Conservation (phyloP, 2,113 vertebrate species). For the Anguilla rostrata region DNA sequence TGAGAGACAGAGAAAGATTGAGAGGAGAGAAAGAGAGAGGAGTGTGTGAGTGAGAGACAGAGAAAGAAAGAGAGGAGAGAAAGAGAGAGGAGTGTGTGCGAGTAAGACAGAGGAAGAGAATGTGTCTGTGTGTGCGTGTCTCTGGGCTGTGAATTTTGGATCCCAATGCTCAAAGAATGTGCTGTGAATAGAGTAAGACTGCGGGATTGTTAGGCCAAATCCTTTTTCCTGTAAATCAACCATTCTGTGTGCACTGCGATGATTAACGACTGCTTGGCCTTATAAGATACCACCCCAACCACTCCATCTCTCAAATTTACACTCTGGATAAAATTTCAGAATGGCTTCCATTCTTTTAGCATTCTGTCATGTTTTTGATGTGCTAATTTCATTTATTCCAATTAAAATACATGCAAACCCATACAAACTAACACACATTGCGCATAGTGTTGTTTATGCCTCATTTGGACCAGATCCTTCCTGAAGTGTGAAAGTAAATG, state of each 20-base stretch:
- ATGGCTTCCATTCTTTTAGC: slow-evolving; percentile 19
- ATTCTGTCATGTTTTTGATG: slow-evolving; percentile 56
- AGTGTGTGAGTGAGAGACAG: neutral
- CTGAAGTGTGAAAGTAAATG: slow-evolving; percentile 18
- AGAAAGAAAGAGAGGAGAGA: slow-evolving; percentile 11
- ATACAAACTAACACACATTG: slow-evolving; percentile 37
- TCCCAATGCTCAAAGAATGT: neutral
- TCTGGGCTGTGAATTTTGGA: slow-evolving; percentile 2
- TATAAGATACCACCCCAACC: neutral
- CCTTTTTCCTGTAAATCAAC: slow-evolving; percentile 29
- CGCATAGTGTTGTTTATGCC: slow-evolving; percentile 33
- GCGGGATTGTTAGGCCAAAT: slow-evolving; percentile 30
- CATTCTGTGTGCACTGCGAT: slow-evolving; percentile 21
- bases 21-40: too few relatives aligned
- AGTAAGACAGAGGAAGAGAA: slow-evolving; percentile 36
- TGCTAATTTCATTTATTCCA: slow-evolving; percentile 61
- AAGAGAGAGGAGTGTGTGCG: slow-evolving; percentile 50
- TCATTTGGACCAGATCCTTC: neutral
- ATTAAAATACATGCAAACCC: slow-evolving; percentile 14
- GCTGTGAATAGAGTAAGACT: neutral
- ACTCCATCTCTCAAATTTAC: slow-evolving; percentile 14
- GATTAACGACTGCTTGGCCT: slow-evolving; percentile 37
- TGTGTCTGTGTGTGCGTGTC: slow-evolving; percentile 4
- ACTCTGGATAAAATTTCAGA: neutral
- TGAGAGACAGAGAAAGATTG: too few relatives aligned